These are phyloP conservation scores for Micrasema minimum DNA, from an alignment of 1,140 invertebrate species.

Conservation along the genomic window DNA sequence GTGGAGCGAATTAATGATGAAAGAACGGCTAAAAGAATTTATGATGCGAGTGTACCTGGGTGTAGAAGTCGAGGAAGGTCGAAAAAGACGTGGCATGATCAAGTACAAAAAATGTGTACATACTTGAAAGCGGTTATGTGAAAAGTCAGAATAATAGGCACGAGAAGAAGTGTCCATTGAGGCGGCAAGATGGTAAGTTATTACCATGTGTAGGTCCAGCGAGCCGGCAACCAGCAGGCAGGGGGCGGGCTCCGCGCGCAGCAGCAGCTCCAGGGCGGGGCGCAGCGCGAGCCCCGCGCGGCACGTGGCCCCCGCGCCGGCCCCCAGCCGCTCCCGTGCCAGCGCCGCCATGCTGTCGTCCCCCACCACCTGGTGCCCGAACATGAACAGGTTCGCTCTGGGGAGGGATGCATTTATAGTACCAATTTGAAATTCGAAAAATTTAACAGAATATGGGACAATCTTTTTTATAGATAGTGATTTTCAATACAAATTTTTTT, in stretches of 20 bases:
- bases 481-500: no score
- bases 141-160: no score
- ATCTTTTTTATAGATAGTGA: no score
- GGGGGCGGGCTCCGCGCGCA: not conserved
- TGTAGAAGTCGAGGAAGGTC: no score
- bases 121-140: no score
- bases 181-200: not conserved
- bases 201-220: constrained; percentile 36
- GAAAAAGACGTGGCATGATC: no score
- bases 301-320: constrained; percentile 9
- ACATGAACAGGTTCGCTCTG: constrained; percentile 1
- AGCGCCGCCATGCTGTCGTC: constrained; percentile 14
- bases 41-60: no score
- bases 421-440: no score
- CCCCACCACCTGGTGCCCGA: constrained; percentile 33
- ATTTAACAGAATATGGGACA: not conserved
- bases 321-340: not conserved
- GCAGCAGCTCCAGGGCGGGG: constrained; percentile 3
- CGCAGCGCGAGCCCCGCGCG: constrained; percentile 1
- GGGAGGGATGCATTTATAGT: not conserved
- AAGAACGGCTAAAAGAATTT: no score
- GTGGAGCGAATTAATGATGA: no score
- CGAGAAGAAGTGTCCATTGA: no score
- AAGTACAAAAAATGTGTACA: no score
- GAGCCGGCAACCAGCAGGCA: constrained; percentile 25